Percentiles rank a stretch among this genome's conserved stretches.
Evolutionary conservation across 2,888 invertebrate species (phyloP).

Genomic region (Nineta flava): DNA sequence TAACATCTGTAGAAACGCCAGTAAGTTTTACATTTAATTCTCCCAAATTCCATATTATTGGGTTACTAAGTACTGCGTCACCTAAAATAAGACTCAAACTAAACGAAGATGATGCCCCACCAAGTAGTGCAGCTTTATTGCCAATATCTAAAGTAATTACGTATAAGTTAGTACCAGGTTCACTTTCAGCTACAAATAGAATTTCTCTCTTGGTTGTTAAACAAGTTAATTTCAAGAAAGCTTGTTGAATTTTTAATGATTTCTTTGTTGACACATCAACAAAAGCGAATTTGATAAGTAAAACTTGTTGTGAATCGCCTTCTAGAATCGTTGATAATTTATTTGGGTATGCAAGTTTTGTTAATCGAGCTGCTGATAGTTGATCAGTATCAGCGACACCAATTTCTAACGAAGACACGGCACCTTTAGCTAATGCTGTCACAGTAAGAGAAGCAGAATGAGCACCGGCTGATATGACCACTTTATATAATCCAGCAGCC

Average conservation of each 20-base stretch:
- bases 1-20: slow-evolving; percentile 16
- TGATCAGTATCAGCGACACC: slow-evolving; percentile 86
- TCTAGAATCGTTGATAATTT: slow-evolving; percentile 53
- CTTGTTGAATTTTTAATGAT: slow-evolving; percentile 65
- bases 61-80: slow-evolving; percentile 78
- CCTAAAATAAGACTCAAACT: slow-evolving; percentile 74
- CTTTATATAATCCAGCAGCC: slow-evolving; percentile 71
- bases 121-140: slow-evolving; percentile 62
- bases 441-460: slow-evolving; percentile 32
- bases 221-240: slow-evolving; percentile 66
- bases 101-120: slow-evolving; percentile 60
- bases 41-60: slow-evolving; percentile 75
- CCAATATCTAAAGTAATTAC: slow-evolving; percentile 44
- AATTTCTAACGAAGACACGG: slow-evolving; percentile 63
- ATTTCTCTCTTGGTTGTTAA: slow-evolving; percentile 59
- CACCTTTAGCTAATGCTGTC: slow-evolving; percentile 61
- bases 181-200: slow-evolving; percentile 85
- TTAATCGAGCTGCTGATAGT: slow-evolving; percentile 62
- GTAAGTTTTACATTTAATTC: slow-evolving; percentile 57
- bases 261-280: slow-evolving; percentile 51
- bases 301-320: slow-evolving; percentile 74
- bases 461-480: slow-evolving; percentile 55
- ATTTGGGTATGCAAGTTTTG: slow-evolving; percentile 54
- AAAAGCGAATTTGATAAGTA: slow-evolving; percentile 66
- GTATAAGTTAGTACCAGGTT: slow-evolving; percentile 23